These are phyloP conservation scores for Aleiodes testaceus DNA, from an alignment of 2,888 invertebrate species.

Conservation along the genomic window DNA sequence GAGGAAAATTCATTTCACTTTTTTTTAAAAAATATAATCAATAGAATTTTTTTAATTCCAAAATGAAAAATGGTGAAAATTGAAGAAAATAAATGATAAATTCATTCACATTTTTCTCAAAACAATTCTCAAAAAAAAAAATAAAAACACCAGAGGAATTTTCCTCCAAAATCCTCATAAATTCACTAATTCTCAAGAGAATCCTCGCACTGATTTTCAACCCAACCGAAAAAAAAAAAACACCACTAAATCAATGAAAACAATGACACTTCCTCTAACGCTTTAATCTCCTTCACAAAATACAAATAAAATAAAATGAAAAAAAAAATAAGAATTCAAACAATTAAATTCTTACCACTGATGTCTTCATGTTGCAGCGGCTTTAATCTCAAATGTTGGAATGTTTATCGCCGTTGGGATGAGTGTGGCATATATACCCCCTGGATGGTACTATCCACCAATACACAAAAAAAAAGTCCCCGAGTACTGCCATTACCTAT, in stretches of 20 bases:
- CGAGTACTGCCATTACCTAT: conserved; percentile 22
- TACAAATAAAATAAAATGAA: not conserved
- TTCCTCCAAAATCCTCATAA: no score
- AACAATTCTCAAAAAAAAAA: not conserved
- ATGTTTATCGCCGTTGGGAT: conserved; percentile 65
- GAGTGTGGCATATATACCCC: conserved; percentile 64
- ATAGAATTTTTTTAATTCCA: no score
- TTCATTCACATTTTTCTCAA: not conserved
- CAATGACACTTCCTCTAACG: no score
- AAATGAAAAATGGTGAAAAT: not conserved
- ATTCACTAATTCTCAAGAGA: no score
- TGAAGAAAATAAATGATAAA: no score
- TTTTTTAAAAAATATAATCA: no score
- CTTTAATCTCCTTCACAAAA: not conserved
- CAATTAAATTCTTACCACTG: conserved; percentile 57
- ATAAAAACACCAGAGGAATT: no score
- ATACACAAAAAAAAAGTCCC: conserved; percentile 43
- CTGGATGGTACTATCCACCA: conserved; percentile 60
- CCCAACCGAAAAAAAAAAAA: no score
- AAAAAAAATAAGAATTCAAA: conserved; percentile 6
- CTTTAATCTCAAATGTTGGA: conserved; percentile 65
- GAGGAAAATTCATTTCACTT: no score
- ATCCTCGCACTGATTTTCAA: no score
- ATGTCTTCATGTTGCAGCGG: conserved; percentile 65
- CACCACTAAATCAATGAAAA: no score